phyloP scores from a whole-genome alignment of 1,140 invertebrate species.

The Calliphora vicina region DNA sequence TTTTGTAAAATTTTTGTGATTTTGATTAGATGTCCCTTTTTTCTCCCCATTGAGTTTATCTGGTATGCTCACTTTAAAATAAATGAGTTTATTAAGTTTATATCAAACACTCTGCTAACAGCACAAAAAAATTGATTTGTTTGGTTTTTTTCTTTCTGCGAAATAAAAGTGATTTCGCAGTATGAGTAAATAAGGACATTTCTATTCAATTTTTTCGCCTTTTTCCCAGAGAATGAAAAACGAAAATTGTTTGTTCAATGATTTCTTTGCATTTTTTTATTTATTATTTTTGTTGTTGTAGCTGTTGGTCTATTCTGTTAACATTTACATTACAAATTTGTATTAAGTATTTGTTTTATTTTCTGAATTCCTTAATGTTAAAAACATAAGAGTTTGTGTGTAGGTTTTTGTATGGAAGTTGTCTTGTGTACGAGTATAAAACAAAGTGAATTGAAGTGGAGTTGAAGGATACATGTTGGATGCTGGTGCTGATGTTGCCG shows the following conservation, averaged over 20 bases:
- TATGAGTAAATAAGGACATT: neutral
- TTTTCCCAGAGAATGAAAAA: neutral
- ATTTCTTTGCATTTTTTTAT: neutral
- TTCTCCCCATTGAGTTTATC: neutral
- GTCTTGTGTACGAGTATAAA: neutral
- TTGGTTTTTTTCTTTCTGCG: neutral
- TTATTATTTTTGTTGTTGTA: neutral
- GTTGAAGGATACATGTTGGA: neutral
- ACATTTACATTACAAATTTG: slow-evolving; percentile 10
- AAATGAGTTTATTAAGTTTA: slow-evolving; percentile 34
- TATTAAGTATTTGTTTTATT: neutral
- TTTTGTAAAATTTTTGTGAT: slow-evolving; percentile 9
- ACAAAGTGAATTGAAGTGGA: neutral
- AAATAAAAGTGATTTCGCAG: neutral
- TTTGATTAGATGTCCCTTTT: slow-evolving; percentile 21
- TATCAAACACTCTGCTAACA: neutral
- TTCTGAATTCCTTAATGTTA: neutral
- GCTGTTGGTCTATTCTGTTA: neutral
- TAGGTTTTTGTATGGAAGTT: neutral
- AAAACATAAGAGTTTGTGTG: neutral
- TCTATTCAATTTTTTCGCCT: neutral
- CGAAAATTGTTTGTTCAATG: neutral
- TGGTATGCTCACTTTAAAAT: neutral
- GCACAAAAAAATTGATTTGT: neutral
- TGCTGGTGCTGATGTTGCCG: neutral